Percentiles rank a stretch among this genome's conserved stretches.
These are phyloP conservation scores for Thalpophila matura DNA, from an alignment of 2,888 invertebrate genomes.

Conservation along the genomic window DNA sequence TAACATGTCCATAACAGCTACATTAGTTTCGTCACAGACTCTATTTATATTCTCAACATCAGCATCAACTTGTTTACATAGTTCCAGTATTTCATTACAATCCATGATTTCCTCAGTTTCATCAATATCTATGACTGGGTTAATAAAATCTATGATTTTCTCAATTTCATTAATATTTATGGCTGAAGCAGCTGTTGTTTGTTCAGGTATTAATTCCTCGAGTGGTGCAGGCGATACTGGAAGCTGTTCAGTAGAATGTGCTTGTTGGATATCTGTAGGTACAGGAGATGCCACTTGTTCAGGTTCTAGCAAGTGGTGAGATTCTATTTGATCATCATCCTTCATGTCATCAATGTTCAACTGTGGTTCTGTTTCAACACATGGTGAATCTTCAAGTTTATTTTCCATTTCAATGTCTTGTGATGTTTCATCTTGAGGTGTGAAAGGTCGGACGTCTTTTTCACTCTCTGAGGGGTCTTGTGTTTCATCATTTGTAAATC, in stretches of 20 bases:
- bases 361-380: constrained; percentile 63
- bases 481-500: constrained; percentile 82
- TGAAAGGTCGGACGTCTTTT: constrained; percentile 73
- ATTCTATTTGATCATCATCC: constrained; percentile 47
- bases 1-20: constrained; percentile 40
- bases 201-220: constrained; percentile 56
- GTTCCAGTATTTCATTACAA: no score
- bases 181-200: constrained; percentile 52
- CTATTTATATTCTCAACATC: constrained; percentile 16
- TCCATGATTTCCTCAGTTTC: no score
- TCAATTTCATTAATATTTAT: constrained; percentile 47
- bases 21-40: constrained; percentile 40
- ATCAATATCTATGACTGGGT: no score
- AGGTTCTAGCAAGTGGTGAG: constrained; percentile 43
- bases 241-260: constrained; percentile 58
- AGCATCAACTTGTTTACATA: constrained; percentile 13
- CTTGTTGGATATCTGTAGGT: constrained; percentile 49
- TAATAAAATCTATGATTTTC: no score
- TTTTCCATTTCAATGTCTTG: constrained; percentile 82
- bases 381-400: constrained; percentile 76
- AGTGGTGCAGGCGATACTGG: constrained; percentile 53
- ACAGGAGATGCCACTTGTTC: constrained; percentile 58
- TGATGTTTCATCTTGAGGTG: constrained; percentile 81
- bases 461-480: constrained; percentile 83
- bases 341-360: constrained; percentile 47